Evolutionary conservation across 2,113 vertebrate species (phyloP), one percentile per base, ranked within the genome.

Genomic region (Perca fluviatilis): DNA sequence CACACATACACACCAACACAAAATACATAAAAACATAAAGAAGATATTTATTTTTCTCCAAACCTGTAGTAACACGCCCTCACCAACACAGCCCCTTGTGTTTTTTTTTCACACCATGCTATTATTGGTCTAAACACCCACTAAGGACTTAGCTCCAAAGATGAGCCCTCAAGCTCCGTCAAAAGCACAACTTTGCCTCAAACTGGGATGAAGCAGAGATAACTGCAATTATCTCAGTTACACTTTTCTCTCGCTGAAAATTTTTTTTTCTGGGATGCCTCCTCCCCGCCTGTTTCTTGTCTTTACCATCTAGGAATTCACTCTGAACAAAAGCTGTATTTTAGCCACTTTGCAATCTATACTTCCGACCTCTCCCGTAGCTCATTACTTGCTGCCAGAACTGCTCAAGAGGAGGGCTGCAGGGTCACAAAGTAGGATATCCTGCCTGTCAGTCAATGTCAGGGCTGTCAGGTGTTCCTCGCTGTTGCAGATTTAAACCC

Each of bases 371-470:
- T 88, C 73, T 83, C 60, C 91, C 16, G 58, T 25, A 73, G 82
- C 83, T 88, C 88, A 85, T 92, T 89, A 88, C 80, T 86, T 68
- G 58, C 80, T 77, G 78, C 86, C 89, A 80, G 80, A 85, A 75
- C 83, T 67, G 61, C 87, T 86, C 85, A 57, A 69, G 84, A 84
- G 83, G 87, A 80, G 74, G 74, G 54, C 83, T 80, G 50, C 68
- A 18, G 89, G 92, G 91, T 93, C 91, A 86, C 64, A 69, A 85
- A 79, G 85, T 84, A 87, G 91, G 92, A 95, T 91, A 89, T 95
- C 87, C 88, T 92, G 78, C 82, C 87, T 94, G 94, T 93, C 94
- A 90, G 75, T 95, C 92, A 94, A 90, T 19, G 70, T 88, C 92
- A 89, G 66, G 69, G 49, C 85, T 89, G 91, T 90, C 91, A 93